phyloP scores from a whole-genome alignment of 2,797 vertebrate species.

The Meriones psammophilus region DNA sequence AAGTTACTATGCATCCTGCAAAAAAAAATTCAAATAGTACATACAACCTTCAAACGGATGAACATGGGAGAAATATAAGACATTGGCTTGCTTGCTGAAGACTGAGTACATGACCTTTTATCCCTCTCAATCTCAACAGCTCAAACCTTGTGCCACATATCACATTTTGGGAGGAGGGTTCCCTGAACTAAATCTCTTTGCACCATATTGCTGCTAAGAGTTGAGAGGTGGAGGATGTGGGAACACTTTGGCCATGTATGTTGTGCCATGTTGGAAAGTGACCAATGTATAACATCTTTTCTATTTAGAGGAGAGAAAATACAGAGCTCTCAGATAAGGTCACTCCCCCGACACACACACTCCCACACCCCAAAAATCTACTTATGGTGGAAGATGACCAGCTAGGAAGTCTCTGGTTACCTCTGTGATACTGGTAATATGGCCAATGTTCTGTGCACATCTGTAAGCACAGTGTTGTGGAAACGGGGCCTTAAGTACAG shows the following conservation, averaged over 20 bases:
- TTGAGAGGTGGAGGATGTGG: not conserved
- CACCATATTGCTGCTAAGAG: not conserved
- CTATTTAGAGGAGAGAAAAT: not conserved
- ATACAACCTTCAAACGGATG: not conserved
- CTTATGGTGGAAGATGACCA: not conserved
- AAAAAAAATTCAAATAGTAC: not conserved
- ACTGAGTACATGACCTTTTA: not conserved
- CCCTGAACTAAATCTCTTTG: not conserved
- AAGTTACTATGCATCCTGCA: not conserved
- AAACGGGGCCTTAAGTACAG: not conserved
- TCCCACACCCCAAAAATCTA: not conserved
- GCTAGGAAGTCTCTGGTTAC: not conserved
- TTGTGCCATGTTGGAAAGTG: not conserved
- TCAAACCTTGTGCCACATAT: not conserved
- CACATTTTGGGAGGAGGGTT: not conserved
- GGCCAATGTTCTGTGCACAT: rapidly evolving
- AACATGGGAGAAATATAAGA: not conserved
- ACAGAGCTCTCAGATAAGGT: not conserved
- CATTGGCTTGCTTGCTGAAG: not conserved
- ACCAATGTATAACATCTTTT: not conserved
- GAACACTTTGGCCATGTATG: not conserved
- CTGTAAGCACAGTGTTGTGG: not conserved
- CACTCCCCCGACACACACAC: no score
- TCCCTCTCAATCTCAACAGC: not conserved
- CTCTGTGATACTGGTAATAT: not conserved